Evolutionary conservation across 2,888 invertebrate genomes (phyloP), one percentile per base, ranked within the genome.

Genomic region (Capitulum mitella): DNA sequence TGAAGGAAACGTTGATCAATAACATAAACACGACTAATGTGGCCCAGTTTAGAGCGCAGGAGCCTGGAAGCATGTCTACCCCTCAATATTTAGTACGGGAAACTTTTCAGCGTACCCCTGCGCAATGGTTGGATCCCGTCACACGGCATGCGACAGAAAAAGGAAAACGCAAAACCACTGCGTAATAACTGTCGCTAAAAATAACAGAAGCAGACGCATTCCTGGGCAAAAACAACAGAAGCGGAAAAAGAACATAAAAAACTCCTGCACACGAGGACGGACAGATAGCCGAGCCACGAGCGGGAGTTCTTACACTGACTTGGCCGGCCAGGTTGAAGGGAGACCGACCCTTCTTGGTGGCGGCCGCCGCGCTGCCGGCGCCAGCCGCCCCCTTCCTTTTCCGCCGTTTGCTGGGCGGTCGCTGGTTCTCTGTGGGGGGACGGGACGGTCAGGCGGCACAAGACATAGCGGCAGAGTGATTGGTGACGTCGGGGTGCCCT

Each of bases 241-340:
- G 14, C 51, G 5, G 51, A 80, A 58, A 43, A 46, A 54, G 32
- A 79, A 78, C 54, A 79, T 77, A 26, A 78, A 81, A 79, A 76
- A 64, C 51, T 48, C 75, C 78, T 54, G 75, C 77, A 79, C 58
- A 77, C 78, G 54, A 78, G 61, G 64, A 80, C 80, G 79, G 78
- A 78, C 77, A 77, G 79, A 75, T 76, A n/a, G 78, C 74, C 78
- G 80, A 79, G 46, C 37, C n/a, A 29, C 61, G 46, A 3, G 29
- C 37, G 37, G 58, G 48, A 58, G 22, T 78, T 80, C 81, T 81
- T 80, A 80, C 79, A 83, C 84, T 83, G 89, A 95, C 95, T 92
- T 95, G 95, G 82, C 94, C 94, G 83, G 97, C 96, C 86, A 97
- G 90, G 83, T 95, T 95, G 89, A 97, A 97, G 88, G 94, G 96